Percentiles rank a stretch among this genome's conserved stretches.
These are phyloP conservation scores for Anthrax anthrax DNA, from an alignment of 2,888 invertebrate species.

Conservation along the genomic window DNA sequence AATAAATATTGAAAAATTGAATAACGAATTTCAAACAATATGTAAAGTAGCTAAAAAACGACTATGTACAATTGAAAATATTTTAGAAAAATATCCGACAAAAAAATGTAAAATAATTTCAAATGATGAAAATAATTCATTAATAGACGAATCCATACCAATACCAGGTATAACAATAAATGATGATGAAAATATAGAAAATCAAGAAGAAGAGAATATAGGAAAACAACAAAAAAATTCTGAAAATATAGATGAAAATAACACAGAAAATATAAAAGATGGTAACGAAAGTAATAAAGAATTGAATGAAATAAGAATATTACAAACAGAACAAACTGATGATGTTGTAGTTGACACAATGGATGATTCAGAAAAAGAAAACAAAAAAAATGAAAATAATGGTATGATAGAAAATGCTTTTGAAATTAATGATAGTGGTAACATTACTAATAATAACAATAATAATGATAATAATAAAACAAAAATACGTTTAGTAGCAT, in stretches of 20 bases:
- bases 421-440: not conserved
- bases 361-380: no score
- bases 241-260: not conserved
- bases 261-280: no score
- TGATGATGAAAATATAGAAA: not conserved
- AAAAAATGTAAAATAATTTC: not conserved
- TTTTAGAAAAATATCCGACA: not conserved
- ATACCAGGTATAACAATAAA: no score
- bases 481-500: conserved; percentile 10
- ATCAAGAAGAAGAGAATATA: no score
- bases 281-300: no score
- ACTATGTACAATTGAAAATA: not conserved
- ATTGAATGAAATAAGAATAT: no score
- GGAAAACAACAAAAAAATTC: no score
- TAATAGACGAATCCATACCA: no score
- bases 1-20: not conserved
- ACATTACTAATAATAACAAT: not conserved
- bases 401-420: not conserved
- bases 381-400: not conserved
- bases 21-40: not conserved
- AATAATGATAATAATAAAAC: not conserved
- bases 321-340: no score
- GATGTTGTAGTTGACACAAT: no score
- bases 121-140: no score
- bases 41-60: not conserved